Conservation (phyloP, 2,797 vertebrate species). For the Ctenopoma kingsleyae region DNA sequence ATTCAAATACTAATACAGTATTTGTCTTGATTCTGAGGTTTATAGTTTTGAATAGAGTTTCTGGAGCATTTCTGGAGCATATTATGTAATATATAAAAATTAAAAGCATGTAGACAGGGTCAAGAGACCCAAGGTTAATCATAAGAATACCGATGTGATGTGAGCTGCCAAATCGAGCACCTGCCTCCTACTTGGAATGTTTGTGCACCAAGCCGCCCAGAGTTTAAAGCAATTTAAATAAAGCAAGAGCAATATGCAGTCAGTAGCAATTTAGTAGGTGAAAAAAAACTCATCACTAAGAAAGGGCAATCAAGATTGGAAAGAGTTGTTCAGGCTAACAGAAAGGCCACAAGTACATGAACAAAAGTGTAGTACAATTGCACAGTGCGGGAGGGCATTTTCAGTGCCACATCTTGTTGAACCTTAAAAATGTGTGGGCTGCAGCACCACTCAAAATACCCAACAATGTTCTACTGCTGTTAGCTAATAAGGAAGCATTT, state of each 20-base stretch:
- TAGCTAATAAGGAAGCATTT: slow-evolving; percentile 31
- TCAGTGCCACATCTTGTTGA: slow-evolving; percentile 51
- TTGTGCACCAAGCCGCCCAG: background rate
- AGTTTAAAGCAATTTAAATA: slow-evolving; percentile 20
- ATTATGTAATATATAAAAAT: background rate
- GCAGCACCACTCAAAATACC: slow-evolving; percentile 15
- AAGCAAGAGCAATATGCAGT: slow-evolving; percentile 15
- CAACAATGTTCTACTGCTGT: slow-evolving; percentile 14
- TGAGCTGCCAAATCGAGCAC: background rate
- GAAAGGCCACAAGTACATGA: slow-evolving; percentile 43
- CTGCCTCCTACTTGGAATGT: slow-evolving; percentile 5
- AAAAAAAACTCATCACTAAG: slow-evolving; percentile 24
- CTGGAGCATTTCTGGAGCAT: background rate
- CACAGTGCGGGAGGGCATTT: slow-evolving; percentile 7
- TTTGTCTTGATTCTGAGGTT: slow-evolving; percentile 10
- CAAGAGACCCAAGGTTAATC: slow-evolving; percentile 13
- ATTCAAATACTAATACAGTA: background rate
- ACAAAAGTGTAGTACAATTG: slow-evolving; percentile 35
- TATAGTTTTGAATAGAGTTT: background rate
- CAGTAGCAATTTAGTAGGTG: slow-evolving; percentile 24
- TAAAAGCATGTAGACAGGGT: background rate
- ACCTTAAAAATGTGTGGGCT: slow-evolving; percentile 52
- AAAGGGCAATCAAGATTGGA: slow-evolving; percentile 46
- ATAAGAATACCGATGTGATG: slow-evolving; percentile 6
- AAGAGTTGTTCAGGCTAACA: slow-evolving; percentile 28